Evolutionary conservation across 1,140 invertebrate species (phyloP).

Genomic region (Trichonephila clavipes): DNA sequence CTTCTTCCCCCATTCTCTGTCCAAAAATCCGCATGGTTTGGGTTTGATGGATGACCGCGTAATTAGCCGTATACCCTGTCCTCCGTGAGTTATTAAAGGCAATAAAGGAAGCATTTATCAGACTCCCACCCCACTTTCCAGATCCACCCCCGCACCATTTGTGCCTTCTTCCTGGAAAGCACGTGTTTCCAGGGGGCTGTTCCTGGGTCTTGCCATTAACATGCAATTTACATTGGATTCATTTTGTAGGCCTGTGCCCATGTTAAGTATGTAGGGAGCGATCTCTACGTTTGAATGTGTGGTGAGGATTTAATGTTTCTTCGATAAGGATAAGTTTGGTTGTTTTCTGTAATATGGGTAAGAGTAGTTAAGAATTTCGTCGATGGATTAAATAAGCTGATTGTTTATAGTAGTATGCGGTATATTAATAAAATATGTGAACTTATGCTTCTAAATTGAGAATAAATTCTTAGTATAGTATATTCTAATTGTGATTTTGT

Average conservation of each 20-base stretch:
- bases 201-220: constrained; percentile 2
- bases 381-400: too few relatives aligned
- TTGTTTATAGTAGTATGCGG: too few relatives aligned
- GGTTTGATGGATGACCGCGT: constrained; percentile 52
- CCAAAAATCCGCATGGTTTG: constrained; percentile 45
- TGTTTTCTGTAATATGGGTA: too few relatives aligned
- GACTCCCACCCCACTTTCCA: not conserved
- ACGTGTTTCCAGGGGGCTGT: not conserved
- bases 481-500: too few relatives aligned
- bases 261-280: not conserved
- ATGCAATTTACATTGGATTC: constrained; percentile 32
- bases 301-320: too few relatives aligned
- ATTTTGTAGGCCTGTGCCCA: not conserved
- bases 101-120: constrained; percentile 70
- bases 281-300: not conserved
- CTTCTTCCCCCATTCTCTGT: not conserved
- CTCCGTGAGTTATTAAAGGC: constrained; percentile 69
- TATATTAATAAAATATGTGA: too few relatives aligned
- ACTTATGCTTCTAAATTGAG: too few relatives aligned
- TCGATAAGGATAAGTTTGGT: too few relatives aligned
- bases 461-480: too few relatives aligned
- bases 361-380: too few relatives aligned
- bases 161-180: not conserved
- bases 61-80: constrained; percentile 62
- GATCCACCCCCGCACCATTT: constrained; percentile 33